Base-by-base conservation (phyloP, 2,888 invertebrate genomes). In the Eupithecia exiguata region DNA sequence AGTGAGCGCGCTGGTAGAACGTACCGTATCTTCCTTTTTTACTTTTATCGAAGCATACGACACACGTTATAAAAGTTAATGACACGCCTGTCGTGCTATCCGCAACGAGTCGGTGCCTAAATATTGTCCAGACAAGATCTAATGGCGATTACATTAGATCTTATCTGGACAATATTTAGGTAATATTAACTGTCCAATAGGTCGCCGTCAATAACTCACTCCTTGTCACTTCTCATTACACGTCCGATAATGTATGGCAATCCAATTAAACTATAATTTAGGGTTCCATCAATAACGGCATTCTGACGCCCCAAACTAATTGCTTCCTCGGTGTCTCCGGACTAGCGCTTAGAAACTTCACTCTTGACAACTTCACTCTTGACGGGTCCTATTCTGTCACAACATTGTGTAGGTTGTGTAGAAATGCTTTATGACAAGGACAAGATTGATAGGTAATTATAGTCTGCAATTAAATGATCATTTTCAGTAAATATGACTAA, bases 201-300 rank as follows among this genome's bases (percentile, higher is more conserved):
- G 38, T 38, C 7, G 25, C 25, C 25, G 36, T 36, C 71, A 14
- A 75, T 75, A 72, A 65, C 70, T 75, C 72, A 72, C 36, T 25
- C 25, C 58, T 14, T 68, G 70, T 72, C 75, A 65, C 40, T 68
- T 72, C 62, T 65, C 70, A 70, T 70, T 70, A 65, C 63, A 67
- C 58, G 65, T 63, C 68, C 70, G 35, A 68, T 75, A 72, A 75
- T 49, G 40, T 68, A 68, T 72, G 66, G 25, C 58, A 70, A 71
- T 76, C 70, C 75, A 76, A 76, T 76, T 76, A 66, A 35, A 68
- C 70, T 70, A 49, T 76, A 76, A 76, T 71, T 76, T 65, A 70
- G 66, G 40, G 70, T 25, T 72, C 68, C 73, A 76, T 76, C 69
- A 76, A 76, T 76, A 76, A 76, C 75, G 67, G 21, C 35, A 68